Conservation (phyloP, 2,797 vertebrate species). For the Clarias fuscus region DNA sequence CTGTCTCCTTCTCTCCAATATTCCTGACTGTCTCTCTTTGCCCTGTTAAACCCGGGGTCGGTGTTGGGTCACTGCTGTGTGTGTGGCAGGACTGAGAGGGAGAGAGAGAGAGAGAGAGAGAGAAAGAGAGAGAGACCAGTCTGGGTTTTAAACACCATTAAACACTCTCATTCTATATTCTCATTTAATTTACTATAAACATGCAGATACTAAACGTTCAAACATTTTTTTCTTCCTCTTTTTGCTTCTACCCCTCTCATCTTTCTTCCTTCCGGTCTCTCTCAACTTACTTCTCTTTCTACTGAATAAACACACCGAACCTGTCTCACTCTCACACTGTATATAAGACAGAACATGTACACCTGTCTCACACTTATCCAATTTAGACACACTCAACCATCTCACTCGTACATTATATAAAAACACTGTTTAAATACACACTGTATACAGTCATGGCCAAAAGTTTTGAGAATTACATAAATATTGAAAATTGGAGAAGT, state of each 20-base stretch:
- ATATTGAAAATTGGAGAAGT: no score
- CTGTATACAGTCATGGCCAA: no score
- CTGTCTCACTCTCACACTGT: neutral
- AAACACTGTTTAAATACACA: no score
- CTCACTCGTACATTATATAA: neutral
- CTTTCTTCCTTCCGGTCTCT: neutral
- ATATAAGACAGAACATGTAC: neutral
- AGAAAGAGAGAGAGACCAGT: slow-evolving; percentile 7
- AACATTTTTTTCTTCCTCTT: neutral
- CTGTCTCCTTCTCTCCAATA: no score
- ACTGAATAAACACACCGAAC: neutral
- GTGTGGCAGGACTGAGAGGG: neutral
- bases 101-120: slow-evolving; percentile 33
- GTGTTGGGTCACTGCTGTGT: no score
- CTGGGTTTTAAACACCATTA: neutral
- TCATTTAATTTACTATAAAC: neutral
- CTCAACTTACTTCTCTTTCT: neutral
- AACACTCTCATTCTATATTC: neutral
- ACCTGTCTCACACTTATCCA: neutral
- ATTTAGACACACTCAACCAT: neutral
- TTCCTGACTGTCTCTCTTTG: no score
- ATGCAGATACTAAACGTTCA: neutral
- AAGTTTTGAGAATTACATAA: no score
- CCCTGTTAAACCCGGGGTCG: no score
- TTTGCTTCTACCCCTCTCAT: neutral